Evolutionary conservation across 2,113 vertebrate species (phyloP).

Genomic region (Melanerpes aurifrons): DNA sequence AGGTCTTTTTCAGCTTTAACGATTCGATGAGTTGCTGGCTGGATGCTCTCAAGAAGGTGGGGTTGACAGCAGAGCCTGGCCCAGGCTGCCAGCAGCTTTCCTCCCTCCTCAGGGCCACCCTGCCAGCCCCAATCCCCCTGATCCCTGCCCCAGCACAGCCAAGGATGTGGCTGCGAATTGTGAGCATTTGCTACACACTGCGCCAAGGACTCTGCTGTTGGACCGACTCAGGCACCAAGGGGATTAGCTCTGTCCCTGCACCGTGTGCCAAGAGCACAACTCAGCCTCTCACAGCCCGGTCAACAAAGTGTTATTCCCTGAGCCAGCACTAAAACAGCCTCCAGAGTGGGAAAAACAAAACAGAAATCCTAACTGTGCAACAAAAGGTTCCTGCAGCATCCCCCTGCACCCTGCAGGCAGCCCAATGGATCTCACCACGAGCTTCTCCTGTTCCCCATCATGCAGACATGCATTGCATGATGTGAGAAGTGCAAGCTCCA

Average conservation of each 20-base stretch:
- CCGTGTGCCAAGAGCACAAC: background rate
- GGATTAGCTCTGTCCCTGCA: background rate
- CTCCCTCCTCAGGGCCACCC: rapidly evolving
- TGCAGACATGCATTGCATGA: rapidly evolving
- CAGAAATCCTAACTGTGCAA: rapidly evolving
- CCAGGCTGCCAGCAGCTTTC: background rate
- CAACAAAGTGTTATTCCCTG: background rate
- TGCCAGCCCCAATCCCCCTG: background rate
- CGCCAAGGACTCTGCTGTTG: rapidly evolving
- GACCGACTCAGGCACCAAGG: rapidly evolving
- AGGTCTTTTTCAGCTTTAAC: too few species aligned
- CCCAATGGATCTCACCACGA: rapidly evolving
- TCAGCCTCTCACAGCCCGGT: background rate
- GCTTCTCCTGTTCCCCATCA: rapidly evolving
- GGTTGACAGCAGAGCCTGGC: background rate
- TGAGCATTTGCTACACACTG: rapidly evolving
- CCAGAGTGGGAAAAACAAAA: rapidly evolving
- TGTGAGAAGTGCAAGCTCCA: background rate
- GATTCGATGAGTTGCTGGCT: background rate
- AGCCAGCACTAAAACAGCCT: background rate
- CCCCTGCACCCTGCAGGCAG: background rate
- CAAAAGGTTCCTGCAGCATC: background rate
- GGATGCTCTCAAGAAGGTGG: background rate
- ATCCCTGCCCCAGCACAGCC: background rate
- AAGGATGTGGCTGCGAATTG: rapidly evolving